Conservation (phyloP, 2,797 vertebrate genomes). For the Phyllotis vaccarum region DNA sequence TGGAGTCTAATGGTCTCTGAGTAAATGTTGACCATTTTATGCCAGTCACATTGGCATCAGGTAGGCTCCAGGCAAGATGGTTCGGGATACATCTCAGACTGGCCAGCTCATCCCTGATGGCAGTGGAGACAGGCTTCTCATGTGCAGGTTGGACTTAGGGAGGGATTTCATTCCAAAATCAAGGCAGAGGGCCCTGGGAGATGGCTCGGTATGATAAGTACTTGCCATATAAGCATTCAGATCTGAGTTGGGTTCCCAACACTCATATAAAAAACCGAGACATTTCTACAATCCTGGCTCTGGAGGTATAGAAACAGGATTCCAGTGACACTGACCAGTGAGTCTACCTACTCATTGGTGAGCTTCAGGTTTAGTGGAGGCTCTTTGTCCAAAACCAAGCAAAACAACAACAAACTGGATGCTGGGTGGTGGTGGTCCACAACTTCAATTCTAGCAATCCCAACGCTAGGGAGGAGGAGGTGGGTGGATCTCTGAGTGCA, state of each 20-base stretch:
- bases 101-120: not conserved
- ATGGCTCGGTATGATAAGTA: not conserved
- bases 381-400: not conserved
- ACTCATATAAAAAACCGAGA: not conserved
- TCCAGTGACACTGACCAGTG: not conserved
- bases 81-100: not conserved
- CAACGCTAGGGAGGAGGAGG: not conserved
- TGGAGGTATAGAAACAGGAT: not conserved
- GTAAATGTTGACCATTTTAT: conserved; percentile 72
- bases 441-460: not conserved
- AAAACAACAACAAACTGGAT: not conserved
- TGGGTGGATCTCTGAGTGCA: too few relatives aligned
- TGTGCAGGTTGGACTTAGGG: not conserved
- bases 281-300: not conserved
- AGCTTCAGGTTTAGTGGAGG: not conserved
- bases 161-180: not conserved
- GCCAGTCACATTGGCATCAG: conserved; percentile 45
- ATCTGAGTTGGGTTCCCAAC: not conserved
- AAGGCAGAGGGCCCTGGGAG: not conserved
- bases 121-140: not conserved
- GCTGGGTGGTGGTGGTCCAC: not conserved
- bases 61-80: not conserved
- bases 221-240: not conserved
- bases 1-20: conserved; percentile 72
- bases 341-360: not conserved